Evolutionary conservation across 2,797 vertebrate species (phyloP).

Genomic region (Odontamblyopus rebecca): DNA sequence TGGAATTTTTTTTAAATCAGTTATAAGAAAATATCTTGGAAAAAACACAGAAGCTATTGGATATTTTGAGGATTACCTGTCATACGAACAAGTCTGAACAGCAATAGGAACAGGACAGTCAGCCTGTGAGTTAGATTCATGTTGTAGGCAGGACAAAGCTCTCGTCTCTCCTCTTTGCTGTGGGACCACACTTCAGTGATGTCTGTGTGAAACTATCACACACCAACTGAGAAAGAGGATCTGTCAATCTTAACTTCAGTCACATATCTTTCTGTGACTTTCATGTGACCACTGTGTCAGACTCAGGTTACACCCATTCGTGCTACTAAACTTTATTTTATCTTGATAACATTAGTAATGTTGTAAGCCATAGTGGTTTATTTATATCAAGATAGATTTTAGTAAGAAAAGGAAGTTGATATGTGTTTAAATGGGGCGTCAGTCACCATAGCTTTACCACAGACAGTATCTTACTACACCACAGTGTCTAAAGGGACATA

Average conservation of each 20-base stretch:
- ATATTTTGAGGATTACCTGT: constrained; percentile 12
- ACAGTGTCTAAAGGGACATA: constrained; percentile 12
- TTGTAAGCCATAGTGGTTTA: not conserved
- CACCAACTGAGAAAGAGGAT: constrained; percentile 26
- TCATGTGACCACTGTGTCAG: not conserved
- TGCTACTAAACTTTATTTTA: not conserved
- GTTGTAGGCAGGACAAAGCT: not conserved
- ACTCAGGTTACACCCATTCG: constrained; percentile 26
- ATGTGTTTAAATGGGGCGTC: constrained; percentile 6
- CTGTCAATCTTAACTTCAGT: constrained; percentile 14
- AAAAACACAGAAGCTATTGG: not conserved
- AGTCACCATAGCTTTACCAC: constrained; percentile 24
- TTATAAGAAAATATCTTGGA: too few relatives aligned
- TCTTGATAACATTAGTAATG: not conserved
- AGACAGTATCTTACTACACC: constrained; percentile 25
- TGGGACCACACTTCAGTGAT: not conserved
- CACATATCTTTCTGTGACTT: constrained; percentile 35
- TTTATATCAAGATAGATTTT: not conserved
- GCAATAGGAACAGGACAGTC: constrained; percentile 30
- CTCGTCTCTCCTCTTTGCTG: not conserved
- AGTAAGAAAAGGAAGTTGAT: constrained; percentile 27
- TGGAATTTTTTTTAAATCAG: too few relatives aligned
- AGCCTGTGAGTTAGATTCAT: constrained; percentile 23
- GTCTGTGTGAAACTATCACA: not conserved
- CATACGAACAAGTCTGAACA: constrained; percentile 8